phyloP scores from a whole-genome alignment of 2,888 invertebrate species.

The Troides oblongomaculatus region DNA sequence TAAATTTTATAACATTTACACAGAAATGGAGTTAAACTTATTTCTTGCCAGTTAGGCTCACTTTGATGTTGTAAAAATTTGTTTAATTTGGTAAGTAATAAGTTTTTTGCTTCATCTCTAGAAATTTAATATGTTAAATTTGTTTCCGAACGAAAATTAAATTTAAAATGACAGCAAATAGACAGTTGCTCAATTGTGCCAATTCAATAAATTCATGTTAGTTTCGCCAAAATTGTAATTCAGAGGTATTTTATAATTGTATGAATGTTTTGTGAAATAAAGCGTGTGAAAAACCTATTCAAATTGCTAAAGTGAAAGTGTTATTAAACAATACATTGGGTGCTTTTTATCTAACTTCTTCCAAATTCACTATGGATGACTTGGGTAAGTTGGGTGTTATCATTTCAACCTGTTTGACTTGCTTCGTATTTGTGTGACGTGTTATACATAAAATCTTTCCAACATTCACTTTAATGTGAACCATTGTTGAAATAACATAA shows the following conservation, averaged over 20 bases:
- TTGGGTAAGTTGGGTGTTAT: conserved; percentile 73
- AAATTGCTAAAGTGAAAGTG: conserved; percentile 31
- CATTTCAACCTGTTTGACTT: conserved; percentile 69
- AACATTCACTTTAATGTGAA: conserved; percentile 11
- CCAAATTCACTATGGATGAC: conserved; percentile 65
- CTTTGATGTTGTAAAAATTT: too few species aligned
- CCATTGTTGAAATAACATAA: conserved; percentile 1
- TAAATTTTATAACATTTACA: too few species aligned
- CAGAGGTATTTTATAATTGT: conserved; percentile 6
- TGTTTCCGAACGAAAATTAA: conserved; percentile 20
- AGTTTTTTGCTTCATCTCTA: too few species aligned
- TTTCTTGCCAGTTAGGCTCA: too few species aligned
- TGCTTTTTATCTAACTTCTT: conserved; percentile 27
- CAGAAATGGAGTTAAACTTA: too few species aligned
- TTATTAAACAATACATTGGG: conserved; percentile 33
- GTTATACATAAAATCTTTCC: conserved; percentile 50
- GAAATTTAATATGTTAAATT: neutral
- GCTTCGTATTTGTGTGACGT: conserved; percentile 59
- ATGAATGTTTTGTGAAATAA: conserved; percentile 28
- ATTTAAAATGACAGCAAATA: conserved; percentile 21
- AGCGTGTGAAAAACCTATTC: neutral
- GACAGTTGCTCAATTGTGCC: conserved; percentile 45
- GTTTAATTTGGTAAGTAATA: too few species aligned
- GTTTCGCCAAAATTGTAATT: conserved; percentile 11
- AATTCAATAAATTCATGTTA: conserved; percentile 42